These are phyloP conservation scores for Sminthurides aquaticus DNA, from an alignment of 2,888 invertebrate genomes.

Conservation along the genomic window DNA sequence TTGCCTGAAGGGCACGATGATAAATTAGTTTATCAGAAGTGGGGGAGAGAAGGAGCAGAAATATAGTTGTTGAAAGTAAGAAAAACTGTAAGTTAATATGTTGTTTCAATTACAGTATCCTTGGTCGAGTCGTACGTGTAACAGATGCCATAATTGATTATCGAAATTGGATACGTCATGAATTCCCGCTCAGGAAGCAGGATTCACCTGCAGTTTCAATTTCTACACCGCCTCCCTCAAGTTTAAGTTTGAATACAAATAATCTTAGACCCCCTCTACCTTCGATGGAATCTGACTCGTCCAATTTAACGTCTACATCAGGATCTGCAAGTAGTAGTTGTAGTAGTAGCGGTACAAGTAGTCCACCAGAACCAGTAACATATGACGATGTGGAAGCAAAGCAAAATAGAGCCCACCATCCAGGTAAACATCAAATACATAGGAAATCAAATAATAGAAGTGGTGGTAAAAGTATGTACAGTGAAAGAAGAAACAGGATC, in stretches of 20 bases:
- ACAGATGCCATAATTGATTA: slow-evolving; percentile 84
- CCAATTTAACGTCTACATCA: slow-evolving; percentile 16
- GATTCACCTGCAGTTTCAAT: slow-evolving; percentile 16
- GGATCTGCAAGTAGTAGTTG: slow-evolving; percentile 23
- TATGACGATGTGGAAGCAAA: slow-evolving; percentile 16
- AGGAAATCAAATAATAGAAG: neutral
- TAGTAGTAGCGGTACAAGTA: slow-evolving; percentile 23
- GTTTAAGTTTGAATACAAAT: slow-evolving; percentile 13
- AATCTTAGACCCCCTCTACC: slow-evolving; percentile 17
- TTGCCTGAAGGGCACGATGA: too few species aligned
- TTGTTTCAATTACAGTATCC: slow-evolving; percentile 53
- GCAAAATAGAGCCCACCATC: slow-evolving; percentile 3
- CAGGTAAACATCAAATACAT: slow-evolving; percentile 7
- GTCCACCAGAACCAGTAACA: slow-evolving; percentile 20
- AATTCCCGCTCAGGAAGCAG: slow-evolving; percentile 46
- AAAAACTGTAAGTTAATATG: neutral
- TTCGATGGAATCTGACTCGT: slow-evolving; percentile 20
- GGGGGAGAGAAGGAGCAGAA: too few species aligned
- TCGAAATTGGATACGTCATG: slow-evolving; percentile 59
- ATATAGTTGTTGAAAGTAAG: too few species aligned
- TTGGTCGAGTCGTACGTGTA: slow-evolving; percentile 84
- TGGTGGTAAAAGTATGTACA: neutral
- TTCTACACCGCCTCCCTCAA: slow-evolving; percentile 14
- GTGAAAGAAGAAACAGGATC: neutral
- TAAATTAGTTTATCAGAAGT: neutral